A percentile compares a stretch with the other conserved stretches of the same genome.
These are phyloP conservation scores for Nowickia ferox DNA, from an alignment of 2,888 invertebrate genomes.

Conservation along the genomic window DNA sequence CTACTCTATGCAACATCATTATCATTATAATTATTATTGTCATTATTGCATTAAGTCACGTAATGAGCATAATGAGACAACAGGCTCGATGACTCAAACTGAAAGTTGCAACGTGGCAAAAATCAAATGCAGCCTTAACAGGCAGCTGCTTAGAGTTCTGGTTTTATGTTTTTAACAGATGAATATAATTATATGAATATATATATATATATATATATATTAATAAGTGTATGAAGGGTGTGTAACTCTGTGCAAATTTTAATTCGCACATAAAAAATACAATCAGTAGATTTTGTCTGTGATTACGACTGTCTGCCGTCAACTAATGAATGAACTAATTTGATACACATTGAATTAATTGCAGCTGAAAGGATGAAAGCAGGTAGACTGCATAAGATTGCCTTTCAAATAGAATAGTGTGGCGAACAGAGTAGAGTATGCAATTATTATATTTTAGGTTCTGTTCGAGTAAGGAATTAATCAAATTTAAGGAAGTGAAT, in stretches of 20 bases:
- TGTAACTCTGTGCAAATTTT: background rate
- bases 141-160: constrained; percentile 38
- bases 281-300: constrained; percentile 18
- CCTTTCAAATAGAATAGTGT: background rate
- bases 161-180: background rate
- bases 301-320: constrained; percentile 26
- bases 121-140: constrained; percentile 64
- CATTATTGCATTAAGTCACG: constrained; percentile 70
- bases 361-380: constrained; percentile 23
- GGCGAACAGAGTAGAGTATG: background rate
- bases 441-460: no score
- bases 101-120: constrained; percentile 70
- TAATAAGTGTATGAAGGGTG: background rate
- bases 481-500: no score
- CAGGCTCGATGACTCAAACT: constrained; percentile 59
- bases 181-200: background rate
- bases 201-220: background rate
- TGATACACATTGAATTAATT: constrained; percentile 46
- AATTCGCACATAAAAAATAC: background rate
- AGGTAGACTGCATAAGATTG: background rate
- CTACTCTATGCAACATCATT: constrained; percentile 61
- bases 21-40: constrained; percentile 66
- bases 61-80: constrained; percentile 66
- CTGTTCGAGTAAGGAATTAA: no score
- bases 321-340: constrained; percentile 54